A percentile compares a stretch with the other conserved stretches of the same genome.
These are phyloP conservation scores for Pseudopipra pipra DNA, from an alignment of 2,113 vertebrate species.

Conservation along the genomic window DNA sequence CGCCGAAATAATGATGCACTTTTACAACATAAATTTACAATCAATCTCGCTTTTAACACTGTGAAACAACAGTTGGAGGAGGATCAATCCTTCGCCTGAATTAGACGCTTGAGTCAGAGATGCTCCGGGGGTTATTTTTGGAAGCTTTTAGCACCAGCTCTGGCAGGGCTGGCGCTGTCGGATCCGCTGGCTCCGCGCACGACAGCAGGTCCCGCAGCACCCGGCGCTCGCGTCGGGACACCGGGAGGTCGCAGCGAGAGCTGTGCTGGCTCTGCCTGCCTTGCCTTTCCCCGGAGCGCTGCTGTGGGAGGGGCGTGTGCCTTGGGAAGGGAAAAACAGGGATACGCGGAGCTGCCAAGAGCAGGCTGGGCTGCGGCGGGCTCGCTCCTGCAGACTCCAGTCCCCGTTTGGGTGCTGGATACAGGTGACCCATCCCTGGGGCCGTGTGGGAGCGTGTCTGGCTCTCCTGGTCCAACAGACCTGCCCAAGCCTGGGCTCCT, in stretches of 20 bases:
- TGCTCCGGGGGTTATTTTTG: slow-evolving; percentile 32
- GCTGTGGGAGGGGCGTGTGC: fast-evolving
- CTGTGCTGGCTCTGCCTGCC: background rate
- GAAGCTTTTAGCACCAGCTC: background rate
- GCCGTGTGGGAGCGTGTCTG: fast-evolving
- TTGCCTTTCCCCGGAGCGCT: fast-evolving
- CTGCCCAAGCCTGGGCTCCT: background rate
- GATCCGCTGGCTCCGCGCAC: background rate
- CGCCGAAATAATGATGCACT: slow-evolving; percentile 68
- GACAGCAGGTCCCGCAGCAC: background rate
- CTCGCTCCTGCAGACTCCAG: fast-evolving
- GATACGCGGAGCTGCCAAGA: fast-evolving
- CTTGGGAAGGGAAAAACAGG: background rate
- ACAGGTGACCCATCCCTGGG: fast-evolving
- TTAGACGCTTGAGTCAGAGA: slow-evolving; percentile 58
- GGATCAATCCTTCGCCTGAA: slow-evolving; percentile 46
- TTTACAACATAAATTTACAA: slow-evolving; percentile 68
- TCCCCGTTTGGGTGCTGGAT: fast-evolving
- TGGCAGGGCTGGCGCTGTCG: background rate
- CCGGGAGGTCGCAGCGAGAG: background rate
- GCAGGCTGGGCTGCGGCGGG: background rate
- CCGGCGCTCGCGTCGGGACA: background rate
- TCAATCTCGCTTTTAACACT: slow-evolving; percentile 64
- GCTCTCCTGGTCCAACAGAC: background rate
- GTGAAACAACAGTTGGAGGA: slow-evolving; percentile 51